Conservation (phyloP, 2,888 invertebrate species). For the Tetanocera ferruginea region DNA sequence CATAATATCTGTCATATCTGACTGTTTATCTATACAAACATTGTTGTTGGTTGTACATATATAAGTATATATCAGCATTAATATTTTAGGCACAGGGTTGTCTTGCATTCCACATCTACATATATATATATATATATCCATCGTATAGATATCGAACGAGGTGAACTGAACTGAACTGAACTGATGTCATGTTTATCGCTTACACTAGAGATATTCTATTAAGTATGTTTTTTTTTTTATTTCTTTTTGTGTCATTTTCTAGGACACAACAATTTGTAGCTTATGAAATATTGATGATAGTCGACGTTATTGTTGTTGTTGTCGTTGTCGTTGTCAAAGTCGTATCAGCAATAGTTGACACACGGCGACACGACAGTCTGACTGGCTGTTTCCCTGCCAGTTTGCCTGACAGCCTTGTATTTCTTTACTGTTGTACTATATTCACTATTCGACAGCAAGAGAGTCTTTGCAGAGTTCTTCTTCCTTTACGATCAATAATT, state of each 20-base stretch:
- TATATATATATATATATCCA: slow-evolving; percentile 18
- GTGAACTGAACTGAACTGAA: neutral
- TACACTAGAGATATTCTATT: neutral
- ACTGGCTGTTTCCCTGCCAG: neutral
- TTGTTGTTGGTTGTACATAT: neutral
- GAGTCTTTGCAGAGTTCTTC: neutral
- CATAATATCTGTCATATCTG: slow-evolving; percentile 2
- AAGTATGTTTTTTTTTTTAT: slow-evolving; percentile 29
- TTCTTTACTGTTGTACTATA: neutral
- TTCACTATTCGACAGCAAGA: neutral
- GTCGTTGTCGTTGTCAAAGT: neutral
- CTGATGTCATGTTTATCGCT: slow-evolving; percentile 37
- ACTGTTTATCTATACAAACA: slow-evolving; percentile 7
- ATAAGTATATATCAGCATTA: neutral
- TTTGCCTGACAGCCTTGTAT: neutral
- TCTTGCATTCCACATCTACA: neutral
- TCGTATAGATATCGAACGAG: neutral
- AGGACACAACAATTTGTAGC: slow-evolving; percentile 21
- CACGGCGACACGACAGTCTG: neutral
- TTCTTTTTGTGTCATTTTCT: slow-evolving; percentile 30
- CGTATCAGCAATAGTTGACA: neutral
- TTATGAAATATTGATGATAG: slow-evolving; percentile 21
- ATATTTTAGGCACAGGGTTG: slow-evolving; percentile 36
- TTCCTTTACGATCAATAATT: neutral
- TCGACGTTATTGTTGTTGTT: no score